Percentiles rank a stretch among this genome's conserved stretches.
These are phyloP conservation scores for Drosophila cyrtoloma DNA, from an alignment of 2,888 invertebrate species.

Conservation along the genomic window DNA sequence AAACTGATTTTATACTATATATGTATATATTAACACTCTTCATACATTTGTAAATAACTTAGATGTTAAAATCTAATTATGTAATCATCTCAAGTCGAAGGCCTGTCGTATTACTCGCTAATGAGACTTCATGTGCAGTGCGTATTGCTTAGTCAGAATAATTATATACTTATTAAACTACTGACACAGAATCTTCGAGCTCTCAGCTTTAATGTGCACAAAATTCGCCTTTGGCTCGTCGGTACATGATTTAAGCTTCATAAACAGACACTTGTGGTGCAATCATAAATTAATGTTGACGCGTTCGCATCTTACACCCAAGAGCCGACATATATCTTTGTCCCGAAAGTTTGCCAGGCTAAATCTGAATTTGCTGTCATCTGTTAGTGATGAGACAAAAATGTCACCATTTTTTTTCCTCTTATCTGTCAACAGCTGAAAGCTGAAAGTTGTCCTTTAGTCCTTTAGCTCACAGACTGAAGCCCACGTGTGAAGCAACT, in stretches of 20 bases:
- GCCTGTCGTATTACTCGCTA: neutral
- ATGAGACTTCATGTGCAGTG: neutral
- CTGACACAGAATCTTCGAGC: neutral
- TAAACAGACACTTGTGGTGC: constrained; percentile 14
- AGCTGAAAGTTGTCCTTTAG: constrained; percentile 34
- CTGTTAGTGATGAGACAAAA: constrained; percentile 57
- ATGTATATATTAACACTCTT: neutral
- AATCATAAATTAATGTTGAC: constrained; percentile 58
- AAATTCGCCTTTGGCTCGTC: neutral
- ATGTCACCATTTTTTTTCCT: constrained; percentile 48
- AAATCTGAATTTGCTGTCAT: constrained; percentile 36
- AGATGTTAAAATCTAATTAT: neutral
- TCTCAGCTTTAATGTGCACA: neutral
- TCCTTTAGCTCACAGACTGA: neutral
- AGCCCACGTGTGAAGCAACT: constrained; percentile 12
- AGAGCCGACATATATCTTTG: constrained; percentile 15
- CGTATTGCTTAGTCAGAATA: neutral
- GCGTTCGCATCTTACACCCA: constrained; percentile 11
- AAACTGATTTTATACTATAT: neutral
- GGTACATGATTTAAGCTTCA: neutral
- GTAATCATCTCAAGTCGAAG: neutral
- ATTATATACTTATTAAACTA: too few relatives aligned
- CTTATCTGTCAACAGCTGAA: neutral
- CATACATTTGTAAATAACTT: neutral
- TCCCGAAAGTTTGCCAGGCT: constrained; percentile 20